phyloP scores from a whole-genome alignment of 2,888 invertebrate species.

The Anorthoa munda region DNA sequence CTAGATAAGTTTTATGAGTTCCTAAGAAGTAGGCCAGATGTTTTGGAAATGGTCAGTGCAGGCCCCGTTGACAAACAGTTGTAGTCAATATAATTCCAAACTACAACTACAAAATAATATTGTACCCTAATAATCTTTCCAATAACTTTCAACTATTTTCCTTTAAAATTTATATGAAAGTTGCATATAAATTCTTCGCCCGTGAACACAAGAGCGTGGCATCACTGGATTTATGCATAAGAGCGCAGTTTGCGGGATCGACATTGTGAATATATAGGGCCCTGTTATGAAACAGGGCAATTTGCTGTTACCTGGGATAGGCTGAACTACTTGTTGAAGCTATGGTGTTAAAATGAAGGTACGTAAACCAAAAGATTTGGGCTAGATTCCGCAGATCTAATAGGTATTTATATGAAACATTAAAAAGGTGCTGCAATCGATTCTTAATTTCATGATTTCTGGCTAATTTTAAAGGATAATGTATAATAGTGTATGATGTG shows the following conservation, averaged over 20 bases:
- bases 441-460: too few relatives aligned
- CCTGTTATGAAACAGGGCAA: constrained; percentile 7
- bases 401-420: too few relatives aligned
- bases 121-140: background rate
- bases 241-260: constrained; percentile 33
- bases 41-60: too few relatives aligned
- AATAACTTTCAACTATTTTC: background rate
- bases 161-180: constrained; percentile 23
- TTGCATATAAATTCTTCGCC: constrained; percentile 22
- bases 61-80: too few relatives aligned
- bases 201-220: constrained; percentile 1
- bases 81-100: background rate
- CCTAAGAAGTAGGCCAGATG: too few relatives aligned
- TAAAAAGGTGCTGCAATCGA: too few relatives aligned
- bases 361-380: too few relatives aligned
- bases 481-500: too few relatives aligned
- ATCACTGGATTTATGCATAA: constrained; percentile 31
- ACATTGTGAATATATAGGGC: constrained; percentile 32
- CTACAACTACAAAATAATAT: background rate
- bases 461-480: too few relatives aligned
- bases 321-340: constrained; percentile 4
- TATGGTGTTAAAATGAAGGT: too few relatives aligned
- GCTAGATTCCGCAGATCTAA: too few relatives aligned
- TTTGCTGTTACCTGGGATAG: constrained; percentile 19
- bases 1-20: too few relatives aligned